Evolutionary conservation across 2,113 vertebrate genomes (phyloP).

Genomic region (Nettapus auritus): DNA sequence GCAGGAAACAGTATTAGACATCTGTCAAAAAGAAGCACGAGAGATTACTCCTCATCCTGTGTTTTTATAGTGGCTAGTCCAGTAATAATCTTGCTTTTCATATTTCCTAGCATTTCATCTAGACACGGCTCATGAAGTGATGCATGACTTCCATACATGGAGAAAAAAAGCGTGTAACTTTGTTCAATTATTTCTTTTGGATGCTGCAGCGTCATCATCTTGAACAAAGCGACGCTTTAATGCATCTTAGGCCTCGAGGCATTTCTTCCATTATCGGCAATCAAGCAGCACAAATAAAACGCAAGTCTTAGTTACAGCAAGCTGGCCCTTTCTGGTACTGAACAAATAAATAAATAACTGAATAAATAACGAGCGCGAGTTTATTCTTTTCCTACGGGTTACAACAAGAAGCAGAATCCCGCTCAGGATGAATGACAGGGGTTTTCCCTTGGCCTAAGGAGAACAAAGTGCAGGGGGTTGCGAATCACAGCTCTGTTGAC

Average conservation of each 20-base stretch:
- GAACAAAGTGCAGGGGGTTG: neutral
- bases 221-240: neutral
- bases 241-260: neutral
- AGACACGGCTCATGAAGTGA: neutral
- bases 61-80: neutral
- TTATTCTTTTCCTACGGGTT: neutral
- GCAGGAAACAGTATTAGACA: neutral
- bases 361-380: neutral
- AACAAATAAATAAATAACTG: neutral
- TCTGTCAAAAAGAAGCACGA: neutral
- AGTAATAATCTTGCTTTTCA: neutral
- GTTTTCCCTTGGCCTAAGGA: neutral
- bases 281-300: conserved; percentile 8
- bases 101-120: neutral
- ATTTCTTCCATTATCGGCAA: neutral
- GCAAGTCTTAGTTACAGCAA: neutral
- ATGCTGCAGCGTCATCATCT: neutral
- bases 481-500: neutral
- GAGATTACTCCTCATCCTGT: neutral
- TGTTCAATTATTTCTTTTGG: neutral
- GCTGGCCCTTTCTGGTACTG: neutral
- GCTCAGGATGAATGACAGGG: neutral
- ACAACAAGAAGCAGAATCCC: neutral
- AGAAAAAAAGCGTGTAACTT: neutral
- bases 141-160: neutral